A percentile compares a stretch with the other conserved stretches of the same genome.
These are phyloP conservation scores for Mesocentrotus franciscanus DNA, from an alignment of 53 echinoderm and acorn worm genomes.

Conservation along the genomic window DNA sequence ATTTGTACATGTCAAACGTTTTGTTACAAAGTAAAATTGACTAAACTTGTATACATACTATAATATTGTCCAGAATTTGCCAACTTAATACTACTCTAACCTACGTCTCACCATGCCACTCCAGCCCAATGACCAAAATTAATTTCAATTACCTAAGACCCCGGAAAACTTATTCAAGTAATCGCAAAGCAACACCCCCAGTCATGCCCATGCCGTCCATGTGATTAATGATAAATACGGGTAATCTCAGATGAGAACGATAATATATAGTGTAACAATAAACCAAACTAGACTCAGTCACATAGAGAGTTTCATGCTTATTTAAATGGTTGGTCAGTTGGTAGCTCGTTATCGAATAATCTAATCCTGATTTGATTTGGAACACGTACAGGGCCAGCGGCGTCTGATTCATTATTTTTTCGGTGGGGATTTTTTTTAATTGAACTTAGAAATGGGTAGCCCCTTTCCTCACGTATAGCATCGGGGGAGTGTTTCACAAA, in stretches of 20 bases:
- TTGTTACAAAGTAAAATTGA: too few relatives aligned
- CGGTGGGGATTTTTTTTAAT: background rate
- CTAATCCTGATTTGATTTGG: constrained; percentile 18
- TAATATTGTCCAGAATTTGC: background rate
- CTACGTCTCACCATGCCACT: background rate
- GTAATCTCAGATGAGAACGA: background rate
- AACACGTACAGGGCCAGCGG: constrained; percentile 7
- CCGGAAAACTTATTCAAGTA: background rate
- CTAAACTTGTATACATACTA: too few relatives aligned
- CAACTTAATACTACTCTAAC: background rate
- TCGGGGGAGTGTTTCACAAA: too few relatives aligned
- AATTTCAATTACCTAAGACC: background rate
- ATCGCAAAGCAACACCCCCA: background rate
- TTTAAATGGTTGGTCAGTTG: constrained; percentile 12
- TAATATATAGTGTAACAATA: constrained; percentile 18
- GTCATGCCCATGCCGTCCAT: background rate
- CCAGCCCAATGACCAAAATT: background rate
- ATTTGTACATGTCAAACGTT: too few relatives aligned
- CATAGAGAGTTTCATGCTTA: constrained; percentile 3
- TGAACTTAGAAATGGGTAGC: too few relatives aligned
- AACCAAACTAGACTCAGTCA: background rate
- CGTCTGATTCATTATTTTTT: background rate
- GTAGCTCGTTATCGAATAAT: background rate
- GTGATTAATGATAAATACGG: background rate
- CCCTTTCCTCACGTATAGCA: too few relatives aligned